Conservation (phyloP, 2,888 invertebrate species). For the Cataglyphis albicans region DNA sequence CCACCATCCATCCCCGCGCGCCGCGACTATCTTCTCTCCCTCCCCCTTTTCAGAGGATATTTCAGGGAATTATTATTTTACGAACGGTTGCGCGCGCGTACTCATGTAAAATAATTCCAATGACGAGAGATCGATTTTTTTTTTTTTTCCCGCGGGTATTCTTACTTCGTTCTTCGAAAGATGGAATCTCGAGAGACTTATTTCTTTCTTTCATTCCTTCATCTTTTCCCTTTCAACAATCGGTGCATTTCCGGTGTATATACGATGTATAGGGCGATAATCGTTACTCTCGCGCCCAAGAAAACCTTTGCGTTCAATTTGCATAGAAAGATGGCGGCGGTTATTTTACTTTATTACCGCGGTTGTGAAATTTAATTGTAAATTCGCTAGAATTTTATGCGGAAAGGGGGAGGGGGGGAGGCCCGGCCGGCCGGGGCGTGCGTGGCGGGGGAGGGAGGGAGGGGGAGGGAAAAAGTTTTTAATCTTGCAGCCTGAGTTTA, state of each 20-base stretch:
- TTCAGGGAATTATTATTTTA: conserved; percentile 39
- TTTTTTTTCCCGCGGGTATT: conserved; percentile 1
- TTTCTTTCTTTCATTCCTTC: not conserved
- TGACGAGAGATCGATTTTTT: conserved; percentile 27
- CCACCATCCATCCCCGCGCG: no score
- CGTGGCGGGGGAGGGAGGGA: not conserved
- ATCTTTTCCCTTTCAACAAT: not conserved
- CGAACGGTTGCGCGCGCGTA: conserved; percentile 33
- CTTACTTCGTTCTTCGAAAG: not conserved
- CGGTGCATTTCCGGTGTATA: not conserved
- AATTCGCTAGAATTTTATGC: conserved; percentile 44
- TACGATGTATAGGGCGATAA: conserved; percentile 1
- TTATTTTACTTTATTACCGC: conserved; percentile 48
- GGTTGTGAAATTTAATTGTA: conserved; percentile 46
- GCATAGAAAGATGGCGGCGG: conserved; percentile 16
- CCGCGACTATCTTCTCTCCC: conserved; percentile 6
- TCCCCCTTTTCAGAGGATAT: not conserved
- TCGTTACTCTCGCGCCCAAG: not conserved
- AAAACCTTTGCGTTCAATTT: conserved; percentile 12
- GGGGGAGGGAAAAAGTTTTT: conserved; percentile 33
- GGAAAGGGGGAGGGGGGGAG: not conserved
- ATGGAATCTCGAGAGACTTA: not conserved
- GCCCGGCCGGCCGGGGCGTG: not conserved
- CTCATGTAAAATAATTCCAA: conserved; percentile 39
- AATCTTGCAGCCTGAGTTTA: conserved; percentile 50